A percentile compares a stretch with the other conserved stretches of the same genome.
These are phyloP conservation scores for Seriola quinqueradiata DNA, from an alignment of 2,113 vertebrate genomes.

Conservation along the genomic window DNA sequence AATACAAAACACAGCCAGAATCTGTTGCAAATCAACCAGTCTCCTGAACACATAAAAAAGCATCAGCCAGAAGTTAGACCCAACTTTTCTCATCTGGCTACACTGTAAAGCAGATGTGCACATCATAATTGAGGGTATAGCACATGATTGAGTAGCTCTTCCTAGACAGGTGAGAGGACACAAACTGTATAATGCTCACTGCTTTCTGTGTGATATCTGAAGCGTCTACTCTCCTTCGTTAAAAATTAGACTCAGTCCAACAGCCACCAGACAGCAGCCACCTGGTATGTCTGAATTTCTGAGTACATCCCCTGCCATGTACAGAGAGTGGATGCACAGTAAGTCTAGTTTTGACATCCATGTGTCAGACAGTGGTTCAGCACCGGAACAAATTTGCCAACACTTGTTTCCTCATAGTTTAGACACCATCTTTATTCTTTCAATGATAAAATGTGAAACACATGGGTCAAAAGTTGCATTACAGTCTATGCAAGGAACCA, in stretches of 20 bases:
- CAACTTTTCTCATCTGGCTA: constrained; percentile 7
- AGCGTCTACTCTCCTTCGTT: constrained; percentile 34
- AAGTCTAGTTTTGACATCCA: constrained; percentile 35
- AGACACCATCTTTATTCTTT: not conserved
- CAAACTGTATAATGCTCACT: constrained; percentile 4
- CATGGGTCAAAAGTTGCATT: not conserved
- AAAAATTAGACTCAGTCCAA: constrained; percentile 43
- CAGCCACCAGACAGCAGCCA: constrained; percentile 45
- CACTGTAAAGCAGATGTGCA: constrained; percentile 3
- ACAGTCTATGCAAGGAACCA: not conserved
- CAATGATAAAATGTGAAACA: not conserved
- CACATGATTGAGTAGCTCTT: constrained; percentile 20
- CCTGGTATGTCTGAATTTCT: constrained; percentile 51
- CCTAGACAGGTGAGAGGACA: constrained; percentile 36
- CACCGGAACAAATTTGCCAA: constrained; percentile 2
- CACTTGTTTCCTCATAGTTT: constrained; percentile 9
- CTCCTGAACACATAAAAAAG: not conserved
- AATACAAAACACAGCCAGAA: not conserved
- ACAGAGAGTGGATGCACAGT: constrained; percentile 8
- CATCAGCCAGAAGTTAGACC: not conserved
- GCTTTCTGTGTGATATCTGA: constrained; percentile 35
- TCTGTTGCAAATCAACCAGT: not conserved
- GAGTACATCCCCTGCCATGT: constrained; percentile 44
- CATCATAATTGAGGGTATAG: constrained; percentile 8
- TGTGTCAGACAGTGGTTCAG: constrained; percentile 12